Percentiles rank a stretch among this genome's conserved stretches.
Conservation (phyloP, 2,797 vertebrate genomes). For the Gambusia yucatana region DNA sequence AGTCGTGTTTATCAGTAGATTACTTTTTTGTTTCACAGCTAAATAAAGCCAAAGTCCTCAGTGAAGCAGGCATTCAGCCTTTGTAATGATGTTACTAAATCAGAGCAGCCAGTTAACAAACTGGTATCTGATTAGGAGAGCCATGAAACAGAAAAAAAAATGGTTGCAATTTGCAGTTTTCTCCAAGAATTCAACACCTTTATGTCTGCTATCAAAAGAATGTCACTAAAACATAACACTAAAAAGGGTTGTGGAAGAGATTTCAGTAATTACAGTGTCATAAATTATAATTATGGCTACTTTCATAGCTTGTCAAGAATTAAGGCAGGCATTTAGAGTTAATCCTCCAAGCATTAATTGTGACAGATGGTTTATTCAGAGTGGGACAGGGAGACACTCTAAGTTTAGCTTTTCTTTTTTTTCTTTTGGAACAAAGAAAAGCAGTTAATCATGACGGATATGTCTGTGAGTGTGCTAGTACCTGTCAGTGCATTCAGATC, state of each 20-base stretch:
- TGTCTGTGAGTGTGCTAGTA: constrained; percentile 45
- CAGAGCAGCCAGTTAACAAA: constrained; percentile 59
- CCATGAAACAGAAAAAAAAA: constrained; percentile 47
- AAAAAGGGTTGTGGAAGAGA: constrained; percentile 45
- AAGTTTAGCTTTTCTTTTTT: constrained; percentile 25
- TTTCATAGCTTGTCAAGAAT: constrained; percentile 34
- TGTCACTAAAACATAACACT: constrained; percentile 46
- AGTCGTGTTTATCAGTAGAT: neutral
- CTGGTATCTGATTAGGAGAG: constrained; percentile 59
- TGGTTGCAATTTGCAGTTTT: constrained; percentile 43
- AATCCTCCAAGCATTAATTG: constrained; percentile 29
- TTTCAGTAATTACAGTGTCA: constrained; percentile 55
- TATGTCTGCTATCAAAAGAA: constrained; percentile 57
- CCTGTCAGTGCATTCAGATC: constrained; percentile 61
- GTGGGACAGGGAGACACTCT: constrained; percentile 10
- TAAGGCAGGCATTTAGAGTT: constrained; percentile 25
- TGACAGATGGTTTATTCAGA: constrained; percentile 44
- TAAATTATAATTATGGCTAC: constrained; percentile 49
- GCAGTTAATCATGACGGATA: constrained; percentile 57
- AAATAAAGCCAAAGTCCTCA: constrained; percentile 9
- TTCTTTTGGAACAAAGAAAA: constrained; percentile 24
- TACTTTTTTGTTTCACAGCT: neutral
- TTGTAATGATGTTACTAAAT: constrained; percentile 50
- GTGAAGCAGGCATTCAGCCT: constrained; percentile 35
- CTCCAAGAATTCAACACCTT: constrained; percentile 42